Base-by-base conservation (phyloP, 2,113 vertebrate genomes). In the Thermophis baileyi region DNA sequence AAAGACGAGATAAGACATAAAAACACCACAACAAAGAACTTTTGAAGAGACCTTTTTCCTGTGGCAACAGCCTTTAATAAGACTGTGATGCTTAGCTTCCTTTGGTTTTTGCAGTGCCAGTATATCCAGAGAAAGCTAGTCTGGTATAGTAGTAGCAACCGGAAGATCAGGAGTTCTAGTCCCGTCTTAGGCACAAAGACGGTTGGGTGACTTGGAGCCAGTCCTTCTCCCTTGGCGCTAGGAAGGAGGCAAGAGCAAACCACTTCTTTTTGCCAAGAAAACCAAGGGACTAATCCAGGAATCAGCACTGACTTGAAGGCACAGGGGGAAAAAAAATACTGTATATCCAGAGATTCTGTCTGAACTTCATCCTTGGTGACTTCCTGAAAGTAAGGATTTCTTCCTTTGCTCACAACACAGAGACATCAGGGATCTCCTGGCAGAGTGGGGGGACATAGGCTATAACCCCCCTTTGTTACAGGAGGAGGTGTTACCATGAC, bases 381-480 rank as follows among this genome's bases (percentile, higher is more conserved):
- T 50, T 57, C 40, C 51, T 50, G 30, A 46, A 35, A n/a, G 53
- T 44, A 92, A 53, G n/a, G 22, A 11, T 9, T 22, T 12, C 86
- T 25, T 87, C 30, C 55, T 27, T 51, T 30, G 27, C 46, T 87
- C 49, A 24, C 51, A 24, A 8, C 3, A 27, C 14, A 86, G 69
- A 53, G 86, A 51, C 47, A 22, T 44, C n/a, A 40, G 63, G 16
- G 89, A 57, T 35, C 30, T 30, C 55, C 92, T 47, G 25, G 54
- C 18, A 27, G 40, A 24, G 24, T 25, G 14, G 46, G n/a, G 46
- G 54, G 87, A 87, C 46, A 22, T 87, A 40, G 74, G 16, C 92
- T 57, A 27, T 27, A 51, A 86, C 2, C 92, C 92, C 91, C 54
- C 81, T 87, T 93, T 90, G 89, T 93, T 90, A 18, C 5, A 24